Evolutionary conservation across 2,797 vertebrate genomes (phyloP), one percentile per base, ranked within the genome.

Genomic region (Remorina albescens): DNA sequence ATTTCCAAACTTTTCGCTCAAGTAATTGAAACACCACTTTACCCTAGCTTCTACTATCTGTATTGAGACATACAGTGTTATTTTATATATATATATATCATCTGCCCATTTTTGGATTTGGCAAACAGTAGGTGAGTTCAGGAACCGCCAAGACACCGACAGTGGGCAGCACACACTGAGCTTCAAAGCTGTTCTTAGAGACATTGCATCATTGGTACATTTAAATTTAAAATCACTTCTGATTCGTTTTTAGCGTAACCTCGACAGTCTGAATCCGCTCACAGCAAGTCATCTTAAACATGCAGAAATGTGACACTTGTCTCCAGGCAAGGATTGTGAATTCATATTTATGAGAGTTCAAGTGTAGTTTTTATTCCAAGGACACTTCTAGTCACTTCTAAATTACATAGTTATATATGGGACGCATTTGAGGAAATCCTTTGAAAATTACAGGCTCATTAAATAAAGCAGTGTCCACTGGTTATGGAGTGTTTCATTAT

Each of bases 181-280:
- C 39, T 42, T 18, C 16, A 42, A 41, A 41, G 18, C 16, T 13
- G 6, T 13, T 41, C 16, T 42, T 6, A n/a, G 26, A 36, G n/a
- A 64, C 19, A 15, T 26, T n/a, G 34, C 34, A 30, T 8, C 51
- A 60, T 16, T 16, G 2, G 21, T n/a, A 37, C 18, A 39, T 50
- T 66, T 42, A 13, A 37, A 61, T 26, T 47, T 60, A 6, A 37
- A 58, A 53, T 39, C 15, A 26, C 2, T 44, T 76, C 26, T 39
- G 42, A 46, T 39, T 30, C 36, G 26, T 13, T 47, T 18, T 44
- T 25, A 54, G 1, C 0, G 1, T 50, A 59, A 34, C 47, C 12
- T 34, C 9, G 32, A 66, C 25, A 61, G 49, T 25, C 28, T 54
- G 19, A 50, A 21, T 69, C 55, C 42, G 16, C 28, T 19, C 54